Base-by-base conservation (phyloP, 2,888 invertebrate genomes). In the Dryomyza anilis region DNA sequence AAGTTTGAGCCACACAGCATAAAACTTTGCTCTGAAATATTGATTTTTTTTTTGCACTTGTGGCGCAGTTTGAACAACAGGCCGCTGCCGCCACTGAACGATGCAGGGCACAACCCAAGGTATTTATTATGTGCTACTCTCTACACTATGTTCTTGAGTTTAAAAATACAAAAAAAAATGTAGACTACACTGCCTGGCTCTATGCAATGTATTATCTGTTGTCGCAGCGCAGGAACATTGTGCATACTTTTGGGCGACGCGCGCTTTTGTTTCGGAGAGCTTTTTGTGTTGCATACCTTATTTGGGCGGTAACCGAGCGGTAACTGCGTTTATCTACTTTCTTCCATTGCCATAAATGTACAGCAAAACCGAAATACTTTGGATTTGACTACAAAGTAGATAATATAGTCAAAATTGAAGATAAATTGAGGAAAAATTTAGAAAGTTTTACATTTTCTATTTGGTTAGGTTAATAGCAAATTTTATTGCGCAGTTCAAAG, bases 141-240 rank as follows among this genome's bases (percentile, higher is more conserved):
- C n/a, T n/a, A n/a, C n/a, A n/a, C n/a, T n/a, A n/a, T n/a, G n/a
- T n/a, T 23, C 43, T 46, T 29, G 7, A 19, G 46, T 58, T 29
- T 27, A 58, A 30, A 58, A 58, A 45, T 45, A 29, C 45, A 36
- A 55, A n/a, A 55, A 59, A 6, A 48, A 56, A n/a, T n/a, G n/a
- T n/a, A n/a, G n/a, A n/a, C n/a, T n/a, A n/a, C n/a, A n/a, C 58
- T 52, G 56, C 19, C 61, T 59, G 64, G 50, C 50, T 39, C 23
- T 65, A 50, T n/a, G 57, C 67, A 70, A 70, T 59, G 46, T 62
- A 39, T 64, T 70, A 68, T 60, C 56, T 70, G 67, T 70, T 70
- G 70, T 70, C 70, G 68, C 65, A 67, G 68, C 68, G 65, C 63
- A 70, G 64, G 66, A 65, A 67, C 58, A 46, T 55, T 36, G 36